Base-by-base conservation (phyloP, 2,888 invertebrate genomes). In the Drosophila dives region DNA sequence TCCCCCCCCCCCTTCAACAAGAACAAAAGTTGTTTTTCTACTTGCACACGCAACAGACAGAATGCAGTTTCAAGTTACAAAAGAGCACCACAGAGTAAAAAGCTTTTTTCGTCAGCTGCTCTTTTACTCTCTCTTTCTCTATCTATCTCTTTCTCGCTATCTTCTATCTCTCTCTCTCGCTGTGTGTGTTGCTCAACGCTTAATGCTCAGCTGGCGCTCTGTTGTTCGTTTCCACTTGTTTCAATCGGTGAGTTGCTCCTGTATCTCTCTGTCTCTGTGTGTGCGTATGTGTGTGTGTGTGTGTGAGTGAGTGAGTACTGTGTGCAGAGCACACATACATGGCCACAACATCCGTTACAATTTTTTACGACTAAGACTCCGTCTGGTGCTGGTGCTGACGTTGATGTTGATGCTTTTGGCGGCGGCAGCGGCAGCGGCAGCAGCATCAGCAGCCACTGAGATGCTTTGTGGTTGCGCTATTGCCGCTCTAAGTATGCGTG, bases 261-360 rank as follows among this genome's bases (percentile, higher is more conserved):
- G 53, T 15, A 32, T 40, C 32, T 29, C 11, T 38, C 32, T 20
- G 26, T 32, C 50, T 20, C 49, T 20, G 56, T 8, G 23, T 36
- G 33, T 12, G n/a, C 42, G 29, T 26, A 36, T 32, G 51, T 48
- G 48, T 32, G 29, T 40, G 42, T 48, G 54, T 56, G 55, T 71
- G 55, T 61, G 77, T 70, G 60, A 55, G 70, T 62, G 40, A 40
- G 17, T 42, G 40, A 56, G 56, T 56, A 38, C 26, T 55, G 48
- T 64, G 66, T 49, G 68, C 54, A 60, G 26, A 63, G 66, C 66
- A 72, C 68, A 82, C 68, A 79, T 75, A 85, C 90, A 86, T 63
- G 88, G 86, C 90, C 86, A 73, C 89, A 86, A 87, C 86, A 87
- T 87, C 90, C 90, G 86, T 86, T 90, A 86, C 83, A 87, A 75